Evolutionary conservation across 2,113 vertebrate genomes (phyloP), one percentile per base, ranked within the genome.

Genomic region (Rhombomys opimus): DNA sequence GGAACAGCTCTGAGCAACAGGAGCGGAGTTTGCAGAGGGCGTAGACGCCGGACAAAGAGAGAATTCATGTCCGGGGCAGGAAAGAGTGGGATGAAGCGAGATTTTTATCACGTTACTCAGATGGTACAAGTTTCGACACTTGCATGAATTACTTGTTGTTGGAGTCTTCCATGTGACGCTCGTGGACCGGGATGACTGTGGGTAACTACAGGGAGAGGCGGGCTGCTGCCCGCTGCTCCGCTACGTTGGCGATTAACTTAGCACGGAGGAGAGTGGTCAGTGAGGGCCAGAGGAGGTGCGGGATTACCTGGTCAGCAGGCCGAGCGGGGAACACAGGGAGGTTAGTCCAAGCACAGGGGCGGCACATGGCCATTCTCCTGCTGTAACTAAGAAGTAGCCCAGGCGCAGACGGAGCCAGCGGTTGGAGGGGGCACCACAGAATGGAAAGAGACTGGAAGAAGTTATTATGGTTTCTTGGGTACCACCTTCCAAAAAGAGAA

Each of bases 121-220:
- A 80, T 27, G 41, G 75, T 41, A 14, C 13, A 12, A 67, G 46
- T 35, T 70, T 87, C 17, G 52, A 41, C 41, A 25, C 22, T 61
- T 61, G 30, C 46, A 46, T 9, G 63, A 80, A 87, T 87, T 90
- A 57, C 67, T 85, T 32, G 68, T 91, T 65, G 54, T 67, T 86
- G 52, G 65, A 81, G 32, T 80, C 82, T 95, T 91, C 52, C 41
- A 54, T 17, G 78, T 87, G 27, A 70, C 54, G 41, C 73, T 87
- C 77, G 61, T 25, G 25, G 32, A 25, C 54, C 54, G 41, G 20
- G 23, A 25, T 87, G 75, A 65, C 82, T 50, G 32, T 65, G 35
- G 46, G 57, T 57, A 54, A 76, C 78, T 46, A 13, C 70, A 75
- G 54, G 2, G 7, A 72, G 27, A 41, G 50, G 27, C 8, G 5